These are phyloP conservation scores for Harpegnathos saltator DNA, from an alignment of 1,140 invertebrate genomes.

Conservation along the genomic window DNA sequence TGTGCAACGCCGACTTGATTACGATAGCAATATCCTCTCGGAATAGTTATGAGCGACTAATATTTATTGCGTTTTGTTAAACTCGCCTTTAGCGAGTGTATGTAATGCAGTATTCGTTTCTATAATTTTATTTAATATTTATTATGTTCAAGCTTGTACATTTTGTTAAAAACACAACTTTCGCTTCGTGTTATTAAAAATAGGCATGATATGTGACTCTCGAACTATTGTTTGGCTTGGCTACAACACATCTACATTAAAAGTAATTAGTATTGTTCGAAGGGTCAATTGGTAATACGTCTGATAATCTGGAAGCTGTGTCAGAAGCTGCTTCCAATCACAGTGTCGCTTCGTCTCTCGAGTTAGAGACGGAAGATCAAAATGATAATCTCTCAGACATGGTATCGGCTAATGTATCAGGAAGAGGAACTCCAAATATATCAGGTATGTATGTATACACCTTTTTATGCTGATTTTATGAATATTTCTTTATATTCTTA, in stretches of 20 bases:
- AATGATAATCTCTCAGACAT: slow-evolving; percentile 98
- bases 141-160: background rate
- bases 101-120: background rate
- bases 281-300: slow-evolving; percentile 94
- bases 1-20: background rate
- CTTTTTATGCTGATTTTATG: background rate
- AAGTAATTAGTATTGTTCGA: slow-evolving; percentile 81
- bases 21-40: background rate
- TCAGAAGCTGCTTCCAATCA: slow-evolving; percentile 98
- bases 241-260: slow-evolving; percentile 38
- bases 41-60: background rate
- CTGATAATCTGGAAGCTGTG: slow-evolving; percentile 97
- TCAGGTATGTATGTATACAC: slow-evolving; percentile 90
- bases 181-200: background rate
- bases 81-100: background rate
- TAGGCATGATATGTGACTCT: background rate
- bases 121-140: background rate
- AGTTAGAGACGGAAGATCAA: slow-evolving; percentile 94
- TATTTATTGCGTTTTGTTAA: background rate
- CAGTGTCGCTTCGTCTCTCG: slow-evolving; percentile 96
- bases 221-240: background rate
- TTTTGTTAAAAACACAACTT: background rate
- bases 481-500: slow-evolving; percentile 7
- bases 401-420: slow-evolving; percentile 96
- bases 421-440: slow-evolving; percentile 94